phyloP scores from a whole-genome alignment of 2,113 vertebrate genomes.

The Panthera tigris region DNA sequence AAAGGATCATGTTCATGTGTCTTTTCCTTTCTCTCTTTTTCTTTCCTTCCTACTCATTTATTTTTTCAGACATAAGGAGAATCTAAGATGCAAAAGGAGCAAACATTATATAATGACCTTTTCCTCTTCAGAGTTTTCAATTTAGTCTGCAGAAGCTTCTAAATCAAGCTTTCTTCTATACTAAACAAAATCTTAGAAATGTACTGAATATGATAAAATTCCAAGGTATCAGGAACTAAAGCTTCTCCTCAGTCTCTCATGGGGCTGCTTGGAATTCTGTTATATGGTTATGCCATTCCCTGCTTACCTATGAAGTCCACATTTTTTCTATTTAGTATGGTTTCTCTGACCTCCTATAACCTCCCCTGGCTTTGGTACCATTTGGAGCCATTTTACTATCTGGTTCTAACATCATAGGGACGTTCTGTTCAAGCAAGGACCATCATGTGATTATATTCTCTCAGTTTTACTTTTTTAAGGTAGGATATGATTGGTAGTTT shows the following conservation, averaged over 20 bases:
- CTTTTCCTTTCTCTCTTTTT: not conserved
- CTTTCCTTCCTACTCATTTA: not conserved
- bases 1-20: too few relatives aligned
- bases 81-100: not conserved
- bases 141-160: not conserved
- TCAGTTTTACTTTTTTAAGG: not conserved
- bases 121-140: not conserved
- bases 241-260: not conserved
- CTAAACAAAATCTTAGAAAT: not conserved
- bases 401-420: not conserved
- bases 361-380: not conserved
- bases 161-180: not conserved
- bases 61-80: not conserved
- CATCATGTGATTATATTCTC: not conserved
- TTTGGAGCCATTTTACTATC: not conserved
- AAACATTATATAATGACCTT: not conserved
- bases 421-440: not conserved
- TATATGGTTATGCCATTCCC: not conserved
- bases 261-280: not conserved
- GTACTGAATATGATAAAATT: not conserved
- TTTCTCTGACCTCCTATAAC: not conserved
- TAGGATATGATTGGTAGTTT: not conserved
- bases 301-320: not conserved
- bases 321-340: not conserved
- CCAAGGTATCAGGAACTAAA: not conserved